A percentile compares a stretch with the other conserved stretches of the same genome.
phyloP scores from a whole-genome alignment of 92 coral and sea anemone genomes.

The Zoanthus solanderi region DNA sequence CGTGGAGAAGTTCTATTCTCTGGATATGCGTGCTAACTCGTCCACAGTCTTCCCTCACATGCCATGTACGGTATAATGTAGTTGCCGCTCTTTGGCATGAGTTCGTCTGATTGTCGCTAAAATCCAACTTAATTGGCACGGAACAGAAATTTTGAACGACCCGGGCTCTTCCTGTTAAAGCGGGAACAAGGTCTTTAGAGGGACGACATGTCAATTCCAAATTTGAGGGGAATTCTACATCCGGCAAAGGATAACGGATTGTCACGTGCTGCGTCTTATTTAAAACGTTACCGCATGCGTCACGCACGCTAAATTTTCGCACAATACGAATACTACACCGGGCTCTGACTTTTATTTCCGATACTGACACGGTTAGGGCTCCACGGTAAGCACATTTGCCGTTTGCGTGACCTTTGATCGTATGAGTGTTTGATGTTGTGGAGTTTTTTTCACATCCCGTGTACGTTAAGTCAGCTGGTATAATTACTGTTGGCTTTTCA shows the following conservation, averaged over 20 bases:
- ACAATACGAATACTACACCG: slow-evolving; percentile 57
- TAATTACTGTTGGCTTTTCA: slow-evolving; percentile 46
- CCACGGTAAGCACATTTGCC: slow-evolving; percentile 77
- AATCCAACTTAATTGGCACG: slow-evolving; percentile 52
- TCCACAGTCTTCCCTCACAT: slow-evolving; percentile 74
- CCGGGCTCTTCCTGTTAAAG: slow-evolving; percentile 43
- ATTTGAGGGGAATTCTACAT: slow-evolving; percentile 65
- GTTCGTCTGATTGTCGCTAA: slow-evolving; percentile 53
- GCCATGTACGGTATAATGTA: slow-evolving; percentile 77
- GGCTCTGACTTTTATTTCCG: slow-evolving; percentile 13
- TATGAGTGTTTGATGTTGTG: slow-evolving; percentile 14
- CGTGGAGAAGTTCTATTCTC: slow-evolving; percentile 67
- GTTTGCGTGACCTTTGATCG: slow-evolving; percentile 52
- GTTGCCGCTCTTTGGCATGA: slow-evolving; percentile 65
- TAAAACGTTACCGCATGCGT: slow-evolving; percentile 77
- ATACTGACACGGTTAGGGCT: neutral
- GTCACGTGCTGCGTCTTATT: slow-evolving; percentile 62
- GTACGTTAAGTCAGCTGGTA: slow-evolving; percentile 44
- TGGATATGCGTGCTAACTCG: slow-evolving; percentile 52
- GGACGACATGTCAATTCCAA: slow-evolving; percentile 64
- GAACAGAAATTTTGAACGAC: slow-evolving; percentile 28
- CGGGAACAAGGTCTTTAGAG: slow-evolving; percentile 61
- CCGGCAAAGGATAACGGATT: slow-evolving; percentile 60
- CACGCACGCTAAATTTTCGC: slow-evolving; percentile 78
- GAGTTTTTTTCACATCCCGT: slow-evolving; percentile 46